phyloP scores from a whole-genome alignment of 2,797 vertebrate species.

The Cyclura pinguis region DNA sequence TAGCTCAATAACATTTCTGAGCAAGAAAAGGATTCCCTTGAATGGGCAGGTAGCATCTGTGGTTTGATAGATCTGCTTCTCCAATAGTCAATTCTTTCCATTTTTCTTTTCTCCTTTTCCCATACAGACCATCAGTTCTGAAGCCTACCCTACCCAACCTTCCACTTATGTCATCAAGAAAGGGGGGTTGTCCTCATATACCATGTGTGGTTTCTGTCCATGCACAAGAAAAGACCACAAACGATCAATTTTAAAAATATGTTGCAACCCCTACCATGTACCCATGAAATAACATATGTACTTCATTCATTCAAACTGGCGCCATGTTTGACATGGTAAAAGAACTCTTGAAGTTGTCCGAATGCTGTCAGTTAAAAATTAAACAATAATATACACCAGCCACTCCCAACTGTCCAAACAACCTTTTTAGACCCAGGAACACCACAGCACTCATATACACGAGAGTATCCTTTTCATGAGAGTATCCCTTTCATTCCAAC shows the following conservation, averaged over 20 bases:
- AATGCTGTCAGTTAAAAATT: neutral
- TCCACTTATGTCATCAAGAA: neutral
- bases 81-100: neutral
- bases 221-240: neutral
- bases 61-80: neutral
- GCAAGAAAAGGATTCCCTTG: constrained; percentile 31
- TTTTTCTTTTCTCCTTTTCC: neutral
- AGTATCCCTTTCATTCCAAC: neutral
- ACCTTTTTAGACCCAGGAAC: neutral
- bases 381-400: neutral
- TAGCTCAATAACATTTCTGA: constrained; percentile 20
- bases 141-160: neutral
- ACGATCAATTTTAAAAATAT: neutral
- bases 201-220: neutral
- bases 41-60: constrained; percentile 30
- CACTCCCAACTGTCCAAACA: no score
- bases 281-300: no score
- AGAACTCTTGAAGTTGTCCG: neutral
- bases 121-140: neutral
- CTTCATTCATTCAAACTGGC: neutral
- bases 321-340: neutral
- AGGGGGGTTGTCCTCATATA: neutral
- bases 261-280: no score
- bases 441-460: neutral
- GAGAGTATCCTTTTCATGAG: neutral